These are phyloP conservation scores for Cosmia trapezina DNA, from an alignment of 2,888 invertebrate genomes.

Conservation along the genomic window DNA sequence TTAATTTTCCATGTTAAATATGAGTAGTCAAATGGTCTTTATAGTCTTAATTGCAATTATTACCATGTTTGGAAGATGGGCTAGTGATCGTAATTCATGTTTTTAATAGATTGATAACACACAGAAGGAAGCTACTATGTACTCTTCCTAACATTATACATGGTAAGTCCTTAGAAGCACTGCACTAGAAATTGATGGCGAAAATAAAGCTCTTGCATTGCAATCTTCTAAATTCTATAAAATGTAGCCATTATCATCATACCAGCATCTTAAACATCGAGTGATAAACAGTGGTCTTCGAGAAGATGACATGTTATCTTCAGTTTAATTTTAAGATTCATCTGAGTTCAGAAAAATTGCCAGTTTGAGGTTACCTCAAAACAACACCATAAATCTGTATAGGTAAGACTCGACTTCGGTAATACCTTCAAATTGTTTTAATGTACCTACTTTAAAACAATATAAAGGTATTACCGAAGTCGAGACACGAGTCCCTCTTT, in stretches of 20 bases:
- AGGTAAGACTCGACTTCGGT: not conserved
- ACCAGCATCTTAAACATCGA: not conserved
- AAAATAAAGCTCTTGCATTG: not conserved
- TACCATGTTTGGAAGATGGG: not conserved
- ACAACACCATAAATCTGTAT: not conserved
- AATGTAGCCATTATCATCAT: not conserved
- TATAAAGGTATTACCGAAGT: too few relatives aligned
- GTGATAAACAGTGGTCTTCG: not conserved
- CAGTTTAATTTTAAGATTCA: not conserved
- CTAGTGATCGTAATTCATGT: not conserved
- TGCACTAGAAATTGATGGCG: not conserved
- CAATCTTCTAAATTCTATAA: not conserved
- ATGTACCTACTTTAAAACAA: too few relatives aligned
- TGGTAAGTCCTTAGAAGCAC: not conserved
- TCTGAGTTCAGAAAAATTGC: not conserved
- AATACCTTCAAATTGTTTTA: too few relatives aligned
- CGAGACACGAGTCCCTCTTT: not conserved
- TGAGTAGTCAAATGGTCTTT: not conserved
- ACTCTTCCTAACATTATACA: not conserved
- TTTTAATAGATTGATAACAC: not conserved
- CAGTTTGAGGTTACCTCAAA: not conserved
- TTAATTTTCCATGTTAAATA: not conserved
- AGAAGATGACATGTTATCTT: not conserved
- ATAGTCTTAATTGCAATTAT: not conserved
- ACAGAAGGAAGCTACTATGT: not conserved